Percentiles rank a stretch among this genome's conserved stretches.
phyloP scores from a whole-genome alignment of 2,113 vertebrate genomes.

The Chionomys nivalis region DNA sequence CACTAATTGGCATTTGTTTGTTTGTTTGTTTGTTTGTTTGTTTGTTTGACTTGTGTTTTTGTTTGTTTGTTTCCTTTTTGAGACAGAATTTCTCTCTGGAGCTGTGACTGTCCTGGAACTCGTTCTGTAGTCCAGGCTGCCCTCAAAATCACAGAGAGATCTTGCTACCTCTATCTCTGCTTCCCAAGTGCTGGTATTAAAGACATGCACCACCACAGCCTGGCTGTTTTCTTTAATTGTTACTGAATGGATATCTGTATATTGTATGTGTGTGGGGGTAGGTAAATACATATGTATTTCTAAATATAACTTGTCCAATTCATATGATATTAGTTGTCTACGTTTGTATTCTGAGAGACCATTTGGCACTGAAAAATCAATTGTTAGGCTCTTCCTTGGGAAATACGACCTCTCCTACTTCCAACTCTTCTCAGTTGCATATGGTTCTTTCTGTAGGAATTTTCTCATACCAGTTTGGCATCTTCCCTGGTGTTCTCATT shows the following conservation, averaged over 20 bases:
- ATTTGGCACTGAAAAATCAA: not conserved
- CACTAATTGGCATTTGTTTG: not conserved
- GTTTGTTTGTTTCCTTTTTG: not conserved
- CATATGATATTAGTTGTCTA: not conserved
- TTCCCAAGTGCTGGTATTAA: not conserved
- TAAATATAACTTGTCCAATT: not conserved
- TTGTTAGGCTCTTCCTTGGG: not conserved
- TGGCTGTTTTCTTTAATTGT: not conserved
- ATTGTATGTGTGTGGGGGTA: not conserved
- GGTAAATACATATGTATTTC: not conserved
- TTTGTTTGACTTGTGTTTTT: not conserved
- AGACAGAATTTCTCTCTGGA: not conserved
- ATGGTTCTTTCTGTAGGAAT: not conserved
- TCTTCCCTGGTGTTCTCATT: not conserved
- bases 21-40: not conserved
- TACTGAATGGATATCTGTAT: not conserved
- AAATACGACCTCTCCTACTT: too few species aligned
- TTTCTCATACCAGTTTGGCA: not conserved
- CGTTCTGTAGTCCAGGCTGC: too few species aligned
- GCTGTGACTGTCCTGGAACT: not conserved
- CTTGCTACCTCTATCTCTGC: not conserved
- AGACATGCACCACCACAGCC: not conserved
- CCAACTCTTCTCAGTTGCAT: not conserved
- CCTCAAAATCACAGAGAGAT: too few species aligned
- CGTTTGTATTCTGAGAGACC: not conserved